These are phyloP conservation scores for Philotrypesis tridentata DNA, from an alignment of 1,140 invertebrate genomes.

Conservation along the genomic window DNA sequence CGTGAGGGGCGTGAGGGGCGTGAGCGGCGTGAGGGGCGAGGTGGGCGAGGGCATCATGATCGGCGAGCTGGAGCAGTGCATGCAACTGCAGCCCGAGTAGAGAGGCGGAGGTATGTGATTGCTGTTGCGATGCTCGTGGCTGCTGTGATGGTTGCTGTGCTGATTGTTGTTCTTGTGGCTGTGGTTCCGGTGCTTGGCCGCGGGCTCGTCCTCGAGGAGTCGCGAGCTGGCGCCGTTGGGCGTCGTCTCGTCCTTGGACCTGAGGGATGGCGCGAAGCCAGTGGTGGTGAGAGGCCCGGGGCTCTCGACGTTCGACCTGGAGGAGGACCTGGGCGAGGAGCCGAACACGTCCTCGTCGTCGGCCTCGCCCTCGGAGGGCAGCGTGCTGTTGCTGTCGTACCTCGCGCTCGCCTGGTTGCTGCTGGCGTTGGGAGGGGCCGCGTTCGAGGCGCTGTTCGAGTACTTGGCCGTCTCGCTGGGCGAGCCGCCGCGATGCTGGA, in stretches of 20 bases:
- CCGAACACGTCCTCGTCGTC: slow-evolving; percentile 69
- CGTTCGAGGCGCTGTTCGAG: not conserved
- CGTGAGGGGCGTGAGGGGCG: slow-evolving; percentile 77
- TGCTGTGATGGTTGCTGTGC: slow-evolving; percentile 54
- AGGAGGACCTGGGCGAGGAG: slow-evolving; percentile 63
- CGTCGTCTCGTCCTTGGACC: slow-evolving; percentile 60
- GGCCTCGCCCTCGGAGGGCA: slow-evolving; percentile 65
- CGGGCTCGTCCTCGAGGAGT: slow-evolving; percentile 47
- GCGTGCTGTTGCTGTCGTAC: slow-evolving; percentile 66
- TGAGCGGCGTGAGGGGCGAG: slow-evolving; percentile 75
- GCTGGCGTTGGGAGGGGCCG: not conserved
- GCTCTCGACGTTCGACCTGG: slow-evolving; percentile 59
- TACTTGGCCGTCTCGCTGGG: slow-evolving; percentile 66
- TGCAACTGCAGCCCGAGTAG: slow-evolving; percentile 64
- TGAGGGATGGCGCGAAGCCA: slow-evolving; percentile 47
- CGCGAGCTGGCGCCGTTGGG: slow-evolving; percentile 2
- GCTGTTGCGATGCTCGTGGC: slow-evolving; percentile 52
- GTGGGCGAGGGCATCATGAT: slow-evolving; percentile 69
- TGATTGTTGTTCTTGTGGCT: slow-evolving; percentile 48
- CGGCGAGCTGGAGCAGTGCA: slow-evolving; percentile 62
- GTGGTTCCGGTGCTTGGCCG: slow-evolving; percentile 24
- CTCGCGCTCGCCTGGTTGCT: slow-evolving; percentile 43
- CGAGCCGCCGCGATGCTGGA: slow-evolving; percentile 70
- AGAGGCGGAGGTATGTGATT: slow-evolving; percentile 53
- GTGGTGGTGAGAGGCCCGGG: slow-evolving; percentile 42